A percentile compares a stretch with the other conserved stretches of the same genome.
Conservation (phyloP, 53 echinoderm and acorn worm genomes). For the Temnopleurus reevesii region DNA sequence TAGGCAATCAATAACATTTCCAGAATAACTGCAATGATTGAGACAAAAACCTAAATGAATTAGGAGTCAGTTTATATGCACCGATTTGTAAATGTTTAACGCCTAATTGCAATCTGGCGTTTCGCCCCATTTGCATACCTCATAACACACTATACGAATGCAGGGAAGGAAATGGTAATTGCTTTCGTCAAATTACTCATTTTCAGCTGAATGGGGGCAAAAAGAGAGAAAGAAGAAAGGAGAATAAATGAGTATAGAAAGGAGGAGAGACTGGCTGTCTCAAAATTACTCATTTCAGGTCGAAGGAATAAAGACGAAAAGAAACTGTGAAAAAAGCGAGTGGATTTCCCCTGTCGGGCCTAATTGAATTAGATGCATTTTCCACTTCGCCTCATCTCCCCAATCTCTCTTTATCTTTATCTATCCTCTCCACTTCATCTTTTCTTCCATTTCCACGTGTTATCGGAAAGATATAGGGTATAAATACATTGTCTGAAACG, state of each 20-base stretch:
- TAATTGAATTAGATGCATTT: neutral
- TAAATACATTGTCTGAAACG: too few species aligned
- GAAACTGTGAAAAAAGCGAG: neutral
- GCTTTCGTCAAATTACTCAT: slow-evolving; percentile 11
- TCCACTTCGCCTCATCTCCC: too few species aligned
- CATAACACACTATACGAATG: neutral
- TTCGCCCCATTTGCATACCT: slow-evolving; percentile 9
- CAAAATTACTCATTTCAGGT: neutral
- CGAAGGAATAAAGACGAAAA: neutral
- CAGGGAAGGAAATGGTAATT: neutral
- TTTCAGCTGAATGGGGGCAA: neutral
- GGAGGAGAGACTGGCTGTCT: neutral
- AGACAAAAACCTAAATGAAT: too few species aligned
- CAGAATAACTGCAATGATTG: too few species aligned
- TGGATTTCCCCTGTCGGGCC: neutral
- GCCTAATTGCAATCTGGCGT: neutral
- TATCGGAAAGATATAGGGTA: too few species aligned
- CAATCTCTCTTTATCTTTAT: neutral
- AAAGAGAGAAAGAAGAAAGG: neutral
- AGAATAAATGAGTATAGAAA: neutral
- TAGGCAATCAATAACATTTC: neutral
- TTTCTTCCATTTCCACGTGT: neutral
- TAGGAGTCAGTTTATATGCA: neutral
- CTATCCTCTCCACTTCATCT: neutral
- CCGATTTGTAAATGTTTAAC: slow-evolving; percentile 27